Percentiles rank a stretch among this genome's conserved stretches.
Evolutionary conservation across 2,113 vertebrate genomes (phyloP).

Genomic region (Crotalus horridus): DNA sequence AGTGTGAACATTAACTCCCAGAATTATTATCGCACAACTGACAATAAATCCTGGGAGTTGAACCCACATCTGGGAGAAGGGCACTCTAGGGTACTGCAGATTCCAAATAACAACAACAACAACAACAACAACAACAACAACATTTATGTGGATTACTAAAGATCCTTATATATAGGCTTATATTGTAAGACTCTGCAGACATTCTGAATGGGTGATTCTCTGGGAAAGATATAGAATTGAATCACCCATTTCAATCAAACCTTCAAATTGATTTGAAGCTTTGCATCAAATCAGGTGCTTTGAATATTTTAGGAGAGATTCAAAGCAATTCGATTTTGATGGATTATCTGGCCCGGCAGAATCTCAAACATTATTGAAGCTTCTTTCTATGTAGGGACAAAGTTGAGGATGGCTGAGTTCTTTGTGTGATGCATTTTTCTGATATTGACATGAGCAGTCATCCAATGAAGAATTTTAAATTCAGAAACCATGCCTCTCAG

Average conservation of each 20-base stretch:
- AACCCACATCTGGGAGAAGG: neutral
- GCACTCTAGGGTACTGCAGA: neutral
- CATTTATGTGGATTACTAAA: neutral
- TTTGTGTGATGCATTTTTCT: neutral
- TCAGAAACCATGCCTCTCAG: neutral
- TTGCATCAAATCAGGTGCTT: neutral
- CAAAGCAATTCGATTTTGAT: neutral
- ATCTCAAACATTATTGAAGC: neutral
- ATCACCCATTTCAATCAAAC: neutral
- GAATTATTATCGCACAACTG: neutral
- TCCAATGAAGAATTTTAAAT: neutral
- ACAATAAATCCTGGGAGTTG: neutral
- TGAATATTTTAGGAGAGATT: neutral
- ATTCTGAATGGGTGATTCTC: neutral
- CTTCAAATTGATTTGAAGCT: neutral
- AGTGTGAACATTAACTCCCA: neutral
- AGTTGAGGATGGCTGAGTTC: neutral
- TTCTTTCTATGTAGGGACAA: neutral
- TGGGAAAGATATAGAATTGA: neutral
- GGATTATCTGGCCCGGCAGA: neutral
- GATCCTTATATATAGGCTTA: neutral
- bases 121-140: neutral
- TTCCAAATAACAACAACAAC: neutral
- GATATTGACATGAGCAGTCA: neutral
- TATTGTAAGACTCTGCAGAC: neutral